These are phyloP conservation scores for Siniperca chuatsi DNA, from an alignment of 2,113 vertebrate species.

Conservation along the genomic window DNA sequence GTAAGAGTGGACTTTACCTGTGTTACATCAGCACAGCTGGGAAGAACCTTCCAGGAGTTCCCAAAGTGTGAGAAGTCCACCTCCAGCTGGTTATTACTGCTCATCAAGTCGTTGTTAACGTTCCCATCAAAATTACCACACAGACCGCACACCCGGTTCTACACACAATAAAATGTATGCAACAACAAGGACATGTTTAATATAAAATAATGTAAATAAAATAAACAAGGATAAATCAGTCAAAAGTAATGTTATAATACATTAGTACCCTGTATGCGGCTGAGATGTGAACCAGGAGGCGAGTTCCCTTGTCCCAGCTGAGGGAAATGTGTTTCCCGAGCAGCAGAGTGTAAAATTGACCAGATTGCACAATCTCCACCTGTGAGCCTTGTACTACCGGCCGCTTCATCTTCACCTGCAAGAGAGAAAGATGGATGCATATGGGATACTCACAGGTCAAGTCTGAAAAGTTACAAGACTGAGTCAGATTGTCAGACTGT, in stretches of 20 bases:
- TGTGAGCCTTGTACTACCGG: slow-evolving; percentile 83
- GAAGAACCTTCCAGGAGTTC: slow-evolving; percentile 95
- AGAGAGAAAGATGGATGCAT: slow-evolving; percentile 13
- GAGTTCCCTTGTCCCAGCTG: slow-evolving; percentile 91
- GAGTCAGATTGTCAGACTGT: background rate
- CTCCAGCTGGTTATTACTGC: slow-evolving; percentile 94
- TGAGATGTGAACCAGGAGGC: slow-evolving; percentile 89
- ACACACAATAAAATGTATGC: background rate
- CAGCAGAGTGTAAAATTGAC: slow-evolving; percentile 89
- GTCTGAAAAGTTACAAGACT: background rate
- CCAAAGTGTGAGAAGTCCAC: slow-evolving; percentile 92
- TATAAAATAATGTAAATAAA: background rate
- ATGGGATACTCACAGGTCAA: background rate
- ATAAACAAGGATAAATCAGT: background rate
- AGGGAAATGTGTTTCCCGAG: slow-evolving; percentile 89
- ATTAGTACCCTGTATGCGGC: slow-evolving; percentile 86
- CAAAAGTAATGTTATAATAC: background rate
- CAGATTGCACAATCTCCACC: slow-evolving; percentile 90
- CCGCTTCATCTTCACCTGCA: slow-evolving; percentile 90
- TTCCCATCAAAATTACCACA: slow-evolving; percentile 97
- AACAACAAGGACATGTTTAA: background rate
- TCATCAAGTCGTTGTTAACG: slow-evolving; percentile 94
- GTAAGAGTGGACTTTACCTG: slow-evolving; percentile 80
- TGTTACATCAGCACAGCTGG: slow-evolving; percentile 90
- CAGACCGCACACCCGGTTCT: slow-evolving; percentile 94